phyloP scores from a whole-genome alignment of 2,113 vertebrate genomes.

The Mobula hypostoma region DNA sequence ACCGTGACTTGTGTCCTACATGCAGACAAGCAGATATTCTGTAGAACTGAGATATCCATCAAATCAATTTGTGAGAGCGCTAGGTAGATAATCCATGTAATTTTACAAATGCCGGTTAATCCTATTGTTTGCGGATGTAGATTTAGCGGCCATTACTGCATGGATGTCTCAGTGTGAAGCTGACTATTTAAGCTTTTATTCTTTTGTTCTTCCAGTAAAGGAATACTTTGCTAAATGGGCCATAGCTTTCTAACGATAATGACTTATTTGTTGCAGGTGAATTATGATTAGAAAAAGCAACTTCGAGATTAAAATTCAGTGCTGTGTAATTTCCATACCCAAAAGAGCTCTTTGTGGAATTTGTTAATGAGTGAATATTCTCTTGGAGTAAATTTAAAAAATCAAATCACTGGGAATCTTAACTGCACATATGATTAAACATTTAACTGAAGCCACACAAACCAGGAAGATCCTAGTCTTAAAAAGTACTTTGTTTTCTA shows the following conservation, averaged over 20 bases:
- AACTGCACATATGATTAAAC: neutral
- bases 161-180: neutral
- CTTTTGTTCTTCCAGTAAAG: neutral
- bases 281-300: neutral
- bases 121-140: neutral
- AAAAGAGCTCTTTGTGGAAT: neutral
- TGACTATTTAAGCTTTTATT: neutral
- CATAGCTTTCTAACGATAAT: neutral
- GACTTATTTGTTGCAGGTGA: conserved; percentile 20
- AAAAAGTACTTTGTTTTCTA: neutral
- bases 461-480: neutral
- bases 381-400: neutral
- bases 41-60: neutral
- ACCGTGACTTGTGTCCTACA: neutral
- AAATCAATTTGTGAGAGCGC: neutral
- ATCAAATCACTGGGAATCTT: neutral
- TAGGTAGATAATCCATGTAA: neutral
- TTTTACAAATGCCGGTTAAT: neutral
- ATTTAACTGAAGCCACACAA: neutral
- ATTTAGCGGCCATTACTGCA: neutral
- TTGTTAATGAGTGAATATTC: neutral
- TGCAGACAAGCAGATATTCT: neutral
- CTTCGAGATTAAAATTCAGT: too few species aligned
- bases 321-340: neutral
- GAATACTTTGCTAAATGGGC: neutral